Evolutionary conservation across 1,140 invertebrate species (phyloP), one percentile per base, ranked within the genome.

Genomic region (Melanaphis sacchari): DNA sequence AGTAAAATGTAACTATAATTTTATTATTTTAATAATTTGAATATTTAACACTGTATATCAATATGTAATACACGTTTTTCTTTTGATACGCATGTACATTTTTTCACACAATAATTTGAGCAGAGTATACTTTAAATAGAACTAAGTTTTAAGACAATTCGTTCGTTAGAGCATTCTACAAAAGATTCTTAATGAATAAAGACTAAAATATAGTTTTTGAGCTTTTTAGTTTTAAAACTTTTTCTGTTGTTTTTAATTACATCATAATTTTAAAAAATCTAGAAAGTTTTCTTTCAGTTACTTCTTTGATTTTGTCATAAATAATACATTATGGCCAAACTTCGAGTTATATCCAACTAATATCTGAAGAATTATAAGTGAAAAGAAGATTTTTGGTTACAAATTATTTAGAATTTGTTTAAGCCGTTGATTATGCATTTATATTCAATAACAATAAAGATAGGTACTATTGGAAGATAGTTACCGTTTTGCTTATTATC

Each of bases 141-240:
- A 87, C 31, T 41, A 11, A 43, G 0, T 31, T 87, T 46, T 46
- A 7, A 87, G 31, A 87, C 84, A 87, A 87, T 43, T 87, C 84
- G 41, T 87, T 87, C 84, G 15, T 87, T 87, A 87, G 41, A 43
- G n/a, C 31, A 43, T 4, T 46, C 5, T 87, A 87, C 84, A 87
- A 43, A 43, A 18, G 84, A 87, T 87, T 43, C 15, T 43, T 87
- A 87, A 87, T n/a, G 84, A 87, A 87, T n/a, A 41, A 87, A n/a
- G 31, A 43, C 31, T 87, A n/a, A n/a, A 87, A 18, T 87, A 87
- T 41, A n/a, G 31, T 87, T 87, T 87, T 1, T 87, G 84, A 87
- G n/a, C 40, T 43, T 38, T 43, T 43, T 46, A 43, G 22, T 46
- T n/a, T 24, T 87, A 31, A 87, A 46, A 82, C n/a, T 82, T 9